phyloP scores from a whole-genome alignment of 2,113 vertebrate species.

The Psilopogon haemacephalus region DNA sequence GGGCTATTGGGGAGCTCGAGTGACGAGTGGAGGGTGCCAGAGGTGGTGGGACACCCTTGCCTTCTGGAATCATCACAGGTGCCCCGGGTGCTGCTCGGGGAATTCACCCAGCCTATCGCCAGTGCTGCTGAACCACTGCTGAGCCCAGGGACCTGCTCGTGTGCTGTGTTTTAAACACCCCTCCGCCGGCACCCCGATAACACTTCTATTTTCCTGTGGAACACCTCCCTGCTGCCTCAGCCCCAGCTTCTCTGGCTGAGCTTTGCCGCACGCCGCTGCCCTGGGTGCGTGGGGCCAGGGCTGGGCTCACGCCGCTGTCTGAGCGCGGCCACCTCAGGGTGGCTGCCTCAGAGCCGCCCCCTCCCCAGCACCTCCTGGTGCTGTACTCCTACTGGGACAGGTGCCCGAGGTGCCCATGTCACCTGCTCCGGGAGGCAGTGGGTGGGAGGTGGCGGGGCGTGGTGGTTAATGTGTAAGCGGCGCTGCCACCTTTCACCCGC shows the following conservation, averaged over 20 bases:
- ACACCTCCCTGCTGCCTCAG: neutral
- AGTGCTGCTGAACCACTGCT: neutral
- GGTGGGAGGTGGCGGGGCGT: neutral
- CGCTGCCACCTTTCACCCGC: slow-evolving; percentile 12
- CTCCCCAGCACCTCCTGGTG: too few species aligned
- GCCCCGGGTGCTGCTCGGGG: neutral
- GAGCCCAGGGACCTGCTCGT: neutral
- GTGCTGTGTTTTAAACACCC: neutral
- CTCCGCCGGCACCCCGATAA: neutral
- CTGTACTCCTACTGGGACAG: neutral
- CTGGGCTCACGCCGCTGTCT: neutral
- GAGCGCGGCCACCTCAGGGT: rapidly evolving
- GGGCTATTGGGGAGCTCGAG: neutral
- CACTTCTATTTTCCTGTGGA: neutral
- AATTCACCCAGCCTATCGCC: neutral
- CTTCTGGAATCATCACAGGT: neutral
- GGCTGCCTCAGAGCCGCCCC: neutral
- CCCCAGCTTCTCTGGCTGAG: neutral
- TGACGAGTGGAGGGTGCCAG: rapidly evolving
- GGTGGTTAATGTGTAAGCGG: slow-evolving; percentile 48
- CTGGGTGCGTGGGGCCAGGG: rapidly evolving
- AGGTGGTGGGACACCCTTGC: neutral
- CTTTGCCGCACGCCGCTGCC: neutral
- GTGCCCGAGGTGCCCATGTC: neutral
- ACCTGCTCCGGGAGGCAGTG: neutral